Percentiles rank a stretch among this genome's conserved stretches.
These are phyloP conservation scores for Gallinago nigripennis DNA, from an alignment of 2,797 vertebrate species.

Conservation along the genomic window DNA sequence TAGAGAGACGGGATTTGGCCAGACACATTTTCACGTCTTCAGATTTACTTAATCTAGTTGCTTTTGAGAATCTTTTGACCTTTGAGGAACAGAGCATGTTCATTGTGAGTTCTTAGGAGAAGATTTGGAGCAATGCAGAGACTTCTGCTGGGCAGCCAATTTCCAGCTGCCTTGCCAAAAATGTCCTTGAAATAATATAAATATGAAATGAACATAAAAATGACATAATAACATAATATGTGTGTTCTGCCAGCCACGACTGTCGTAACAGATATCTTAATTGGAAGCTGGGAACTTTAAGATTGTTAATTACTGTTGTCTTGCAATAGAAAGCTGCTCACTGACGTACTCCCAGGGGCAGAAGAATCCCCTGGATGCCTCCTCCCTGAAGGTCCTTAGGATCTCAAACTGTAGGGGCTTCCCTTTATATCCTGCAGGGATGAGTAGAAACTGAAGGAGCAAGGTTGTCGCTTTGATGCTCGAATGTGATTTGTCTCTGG, in stretches of 20 bases:
- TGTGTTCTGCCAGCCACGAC: neutral
- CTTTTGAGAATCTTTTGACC: neutral
- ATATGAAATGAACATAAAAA: too few relatives aligned
- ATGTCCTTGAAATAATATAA: neutral
- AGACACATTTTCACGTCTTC: neutral
- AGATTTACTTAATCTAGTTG: neutral
- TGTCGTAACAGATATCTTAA: neutral
- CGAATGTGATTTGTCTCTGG: neutral
- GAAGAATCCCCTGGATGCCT: neutral
- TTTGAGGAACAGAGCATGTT: neutral
- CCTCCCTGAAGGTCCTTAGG: fast-evolving
- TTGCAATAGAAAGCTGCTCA: neutral
- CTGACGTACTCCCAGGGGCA: neutral
- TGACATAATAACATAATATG: neutral
- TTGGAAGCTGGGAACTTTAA: neutral
- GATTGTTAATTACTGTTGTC: neutral
- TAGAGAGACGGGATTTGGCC: neutral
- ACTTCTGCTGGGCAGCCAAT: neutral
- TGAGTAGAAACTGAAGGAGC: neutral
- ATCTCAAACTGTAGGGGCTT: neutral
- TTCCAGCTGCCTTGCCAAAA: neutral
- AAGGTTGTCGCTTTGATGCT: neutral
- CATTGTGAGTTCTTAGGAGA: neutral
- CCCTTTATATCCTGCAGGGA: fast-evolving
- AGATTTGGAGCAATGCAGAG: neutral